Evolutionary conservation across 2,888 invertebrate genomes (phyloP).

Genomic region (Amblyjoppa fuscipennis): DNA sequence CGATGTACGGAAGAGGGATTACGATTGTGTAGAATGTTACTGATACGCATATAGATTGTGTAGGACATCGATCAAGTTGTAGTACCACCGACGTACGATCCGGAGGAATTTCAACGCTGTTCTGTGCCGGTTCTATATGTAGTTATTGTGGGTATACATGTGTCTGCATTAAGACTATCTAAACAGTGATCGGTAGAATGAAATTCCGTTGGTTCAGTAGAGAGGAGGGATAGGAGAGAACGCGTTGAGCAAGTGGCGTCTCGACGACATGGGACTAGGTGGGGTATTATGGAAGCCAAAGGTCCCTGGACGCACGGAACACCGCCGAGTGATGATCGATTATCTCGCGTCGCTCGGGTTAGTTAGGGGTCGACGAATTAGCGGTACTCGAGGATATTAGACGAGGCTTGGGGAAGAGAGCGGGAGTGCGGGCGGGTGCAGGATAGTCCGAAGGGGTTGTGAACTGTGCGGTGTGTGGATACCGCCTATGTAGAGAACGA

Average conservation of each 20-base stretch:
- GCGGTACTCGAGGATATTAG: constrained; percentile 82
- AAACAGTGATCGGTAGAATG: not conserved
- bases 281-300: constrained; percentile 49
- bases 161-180: constrained; percentile 33
- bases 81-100: not conserved
- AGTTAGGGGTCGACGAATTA: constrained; percentile 79
- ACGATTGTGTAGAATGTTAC: constrained; percentile 50
- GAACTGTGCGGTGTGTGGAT: constrained; percentile 12
- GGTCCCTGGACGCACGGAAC: constrained; percentile 55
- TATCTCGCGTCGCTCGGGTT: constrained; percentile 68
- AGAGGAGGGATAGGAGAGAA: constrained; percentile 39
- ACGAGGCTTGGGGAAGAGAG: constrained; percentile 63
- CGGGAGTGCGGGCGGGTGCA: not conserved
- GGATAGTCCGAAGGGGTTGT: constrained; percentile 37
- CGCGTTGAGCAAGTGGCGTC: constrained; percentile 57
- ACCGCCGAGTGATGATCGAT: constrained; percentile 66
- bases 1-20: constrained; percentile 66
- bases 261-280: constrained; percentile 17
- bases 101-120: constrained; percentile 23
- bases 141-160: constrained; percentile 31
- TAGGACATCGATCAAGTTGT: constrained; percentile 53
- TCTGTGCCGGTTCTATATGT: not conserved
- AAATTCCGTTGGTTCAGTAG: constrained; percentile 47
- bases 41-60: constrained; percentile 52
- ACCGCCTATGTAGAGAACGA: constrained; percentile 23